phyloP scores from a whole-genome alignment of 2,113 vertebrate species.

The Albula glossodonta region DNA sequence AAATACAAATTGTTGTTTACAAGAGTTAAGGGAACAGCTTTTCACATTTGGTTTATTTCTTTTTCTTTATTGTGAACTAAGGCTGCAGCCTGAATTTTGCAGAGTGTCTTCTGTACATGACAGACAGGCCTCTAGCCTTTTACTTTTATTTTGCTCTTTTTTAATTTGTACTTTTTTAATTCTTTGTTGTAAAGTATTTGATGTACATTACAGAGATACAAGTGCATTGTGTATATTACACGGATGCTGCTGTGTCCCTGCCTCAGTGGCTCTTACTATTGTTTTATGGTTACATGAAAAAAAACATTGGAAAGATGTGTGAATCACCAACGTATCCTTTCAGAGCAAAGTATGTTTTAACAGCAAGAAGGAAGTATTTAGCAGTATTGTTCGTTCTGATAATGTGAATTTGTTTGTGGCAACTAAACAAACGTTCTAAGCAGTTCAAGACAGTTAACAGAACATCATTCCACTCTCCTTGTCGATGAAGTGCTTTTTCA shows the following conservation, averaged over 20 bases:
- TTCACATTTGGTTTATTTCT: conserved; percentile 77
- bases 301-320: conserved; percentile 74
- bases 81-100: conserved; percentile 80
- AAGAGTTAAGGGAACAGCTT: conserved; percentile 73
- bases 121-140: conserved; percentile 75
- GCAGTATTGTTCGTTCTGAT: conserved; percentile 88
- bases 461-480: conserved; percentile 80
- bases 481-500: conserved; percentile 95
- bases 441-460: conserved; percentile 80
- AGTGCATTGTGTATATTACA: conserved; percentile 94
- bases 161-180: conserved; percentile 72
- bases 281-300: conserved; percentile 71
- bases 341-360: conserved; percentile 72
- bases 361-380: conserved; percentile 77
- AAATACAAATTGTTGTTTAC: conserved; percentile 30
- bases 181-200: conserved; percentile 90
- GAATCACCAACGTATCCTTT: conserved; percentile 77
- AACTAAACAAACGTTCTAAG: conserved; percentile 79
- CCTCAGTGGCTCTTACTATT: conserved; percentile 84
- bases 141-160: conserved; percentile 48
- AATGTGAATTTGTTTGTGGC: conserved; percentile 85
- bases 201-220: conserved; percentile 87
- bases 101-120: conserved; percentile 82
- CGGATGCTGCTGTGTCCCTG: conserved; percentile 82
- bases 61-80: conserved; percentile 80